Conservation (phyloP, 1,140 invertebrate species). For the Panulirus ornatus region DNA sequence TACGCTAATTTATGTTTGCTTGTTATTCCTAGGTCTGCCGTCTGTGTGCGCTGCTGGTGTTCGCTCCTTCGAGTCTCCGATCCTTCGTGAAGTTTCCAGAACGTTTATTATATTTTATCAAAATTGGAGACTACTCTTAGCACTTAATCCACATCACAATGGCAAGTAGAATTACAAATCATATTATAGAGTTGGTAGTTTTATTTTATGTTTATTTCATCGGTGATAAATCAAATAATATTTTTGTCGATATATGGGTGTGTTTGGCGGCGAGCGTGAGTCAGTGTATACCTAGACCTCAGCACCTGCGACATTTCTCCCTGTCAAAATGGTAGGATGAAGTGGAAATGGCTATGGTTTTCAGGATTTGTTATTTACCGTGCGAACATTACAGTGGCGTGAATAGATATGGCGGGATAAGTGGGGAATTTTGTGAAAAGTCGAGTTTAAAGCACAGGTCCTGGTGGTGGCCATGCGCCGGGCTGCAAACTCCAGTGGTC, state of each 20-base stretch:
- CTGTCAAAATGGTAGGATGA: not conserved
- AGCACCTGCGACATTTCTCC: not conserved
- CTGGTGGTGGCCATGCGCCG: not conserved
- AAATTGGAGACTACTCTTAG: no score
- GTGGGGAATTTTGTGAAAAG: not conserved
- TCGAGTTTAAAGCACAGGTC: not conserved
- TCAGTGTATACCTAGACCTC: not conserved
- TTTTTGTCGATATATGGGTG: no score
- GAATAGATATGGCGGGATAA: not conserved
- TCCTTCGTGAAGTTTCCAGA: no score
- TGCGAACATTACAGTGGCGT: not conserved
- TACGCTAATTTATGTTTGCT: no score
- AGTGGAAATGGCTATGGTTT: not conserved
- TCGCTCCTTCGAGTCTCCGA: no score
- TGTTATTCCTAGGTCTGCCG: no score
- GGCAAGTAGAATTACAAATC: not conserved
- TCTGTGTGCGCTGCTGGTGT: no score
- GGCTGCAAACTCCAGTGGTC: no score
- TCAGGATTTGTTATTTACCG: not conserved
- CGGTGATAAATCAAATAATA: no score
- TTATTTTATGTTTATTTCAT: not conserved
- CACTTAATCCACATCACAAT: not conserved
- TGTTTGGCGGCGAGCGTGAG: not conserved
- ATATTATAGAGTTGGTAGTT: not conserved
- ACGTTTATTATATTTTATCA: no score